Conservation (phyloP, 2,888 invertebrate species). For the Brachylomia viminalis region DNA sequence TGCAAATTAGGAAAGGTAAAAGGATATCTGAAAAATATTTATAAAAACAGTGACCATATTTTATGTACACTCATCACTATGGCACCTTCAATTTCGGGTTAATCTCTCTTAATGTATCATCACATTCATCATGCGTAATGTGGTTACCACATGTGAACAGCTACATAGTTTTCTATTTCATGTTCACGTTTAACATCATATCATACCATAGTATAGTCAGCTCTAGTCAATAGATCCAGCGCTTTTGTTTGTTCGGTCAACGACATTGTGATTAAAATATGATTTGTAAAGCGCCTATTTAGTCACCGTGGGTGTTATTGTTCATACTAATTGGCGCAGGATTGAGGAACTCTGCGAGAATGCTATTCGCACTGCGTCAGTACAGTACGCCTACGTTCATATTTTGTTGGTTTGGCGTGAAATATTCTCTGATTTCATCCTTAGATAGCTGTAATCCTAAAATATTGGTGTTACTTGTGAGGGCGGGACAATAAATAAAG, state of each 20-base stretch:
- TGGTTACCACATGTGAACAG: slow-evolving; percentile 58
- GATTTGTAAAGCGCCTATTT: slow-evolving; percentile 69
- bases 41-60: not conserved
- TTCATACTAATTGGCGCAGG: slow-evolving; percentile 71
- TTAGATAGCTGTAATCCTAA: slow-evolving; percentile 47
- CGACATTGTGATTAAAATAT: slow-evolving; percentile 72
- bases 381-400: slow-evolving; percentile 60
- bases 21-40: too few species aligned
- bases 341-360: slow-evolving; percentile 65
- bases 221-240: slow-evolving; percentile 22
- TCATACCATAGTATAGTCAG: not conserved
- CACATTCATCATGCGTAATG: slow-evolving; percentile 28
- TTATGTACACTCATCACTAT: not conserved
- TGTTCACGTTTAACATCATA: slow-evolving; percentile 12
- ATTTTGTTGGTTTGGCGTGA: slow-evolving; percentile 43
- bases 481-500: slow-evolving; percentile 31
- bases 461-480: slow-evolving; percentile 48
- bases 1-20: not conserved
- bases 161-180: slow-evolving; percentile 12
- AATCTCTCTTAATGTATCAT: not conserved
- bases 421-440: slow-evolving; percentile 54
- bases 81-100: not conserved
- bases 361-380: slow-evolving; percentile 57
- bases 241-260: slow-evolving; percentile 69
- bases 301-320: slow-evolving; percentile 82